Percentiles rank a stretch among this genome's conserved stretches.
Evolutionary conservation across 2,797 vertebrate species (phyloP).

Genomic region (Amazonetta brasiliensis): DNA sequence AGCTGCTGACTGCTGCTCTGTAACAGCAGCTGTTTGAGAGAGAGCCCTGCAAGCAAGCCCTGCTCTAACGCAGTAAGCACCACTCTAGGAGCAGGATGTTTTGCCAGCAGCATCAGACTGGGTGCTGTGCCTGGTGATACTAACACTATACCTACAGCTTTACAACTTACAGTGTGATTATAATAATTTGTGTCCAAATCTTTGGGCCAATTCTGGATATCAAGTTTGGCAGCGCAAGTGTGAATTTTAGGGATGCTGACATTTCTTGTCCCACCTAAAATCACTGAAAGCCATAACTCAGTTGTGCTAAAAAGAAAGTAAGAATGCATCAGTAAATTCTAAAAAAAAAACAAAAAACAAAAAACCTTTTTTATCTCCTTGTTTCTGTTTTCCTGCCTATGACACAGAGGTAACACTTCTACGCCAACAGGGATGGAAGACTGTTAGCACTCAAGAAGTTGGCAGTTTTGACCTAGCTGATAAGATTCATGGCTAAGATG

Average conservation of each 20-base stretch:
- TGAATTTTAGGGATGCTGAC: background rate
- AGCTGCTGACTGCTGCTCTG: constrained; percentile 5
- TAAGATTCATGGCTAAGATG: background rate
- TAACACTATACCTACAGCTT: background rate
- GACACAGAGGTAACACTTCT: background rate
- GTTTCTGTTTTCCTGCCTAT: background rate
- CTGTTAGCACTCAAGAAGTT: background rate
- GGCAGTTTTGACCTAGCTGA: background rate
- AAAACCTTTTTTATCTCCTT: background rate
- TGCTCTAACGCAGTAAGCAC: background rate
- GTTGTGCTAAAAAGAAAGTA: background rate
- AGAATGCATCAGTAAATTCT: background rate
- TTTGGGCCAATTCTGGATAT: background rate
- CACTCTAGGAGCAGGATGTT: background rate
- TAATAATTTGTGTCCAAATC: background rate
- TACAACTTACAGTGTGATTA: background rate
- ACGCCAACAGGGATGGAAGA: background rate
- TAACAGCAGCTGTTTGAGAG: background rate
- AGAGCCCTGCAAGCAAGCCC: background rate
- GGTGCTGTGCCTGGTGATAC: background rate
- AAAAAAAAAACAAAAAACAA: too few species aligned
- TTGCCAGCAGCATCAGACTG: background rate
- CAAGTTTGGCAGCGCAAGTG: background rate
- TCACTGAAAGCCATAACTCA: background rate
- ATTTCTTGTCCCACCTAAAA: background rate